These are phyloP conservation scores for Tylochromis polylepis DNA, from an alignment of 2,113 vertebrate genomes.

Conservation along the genomic window DNA sequence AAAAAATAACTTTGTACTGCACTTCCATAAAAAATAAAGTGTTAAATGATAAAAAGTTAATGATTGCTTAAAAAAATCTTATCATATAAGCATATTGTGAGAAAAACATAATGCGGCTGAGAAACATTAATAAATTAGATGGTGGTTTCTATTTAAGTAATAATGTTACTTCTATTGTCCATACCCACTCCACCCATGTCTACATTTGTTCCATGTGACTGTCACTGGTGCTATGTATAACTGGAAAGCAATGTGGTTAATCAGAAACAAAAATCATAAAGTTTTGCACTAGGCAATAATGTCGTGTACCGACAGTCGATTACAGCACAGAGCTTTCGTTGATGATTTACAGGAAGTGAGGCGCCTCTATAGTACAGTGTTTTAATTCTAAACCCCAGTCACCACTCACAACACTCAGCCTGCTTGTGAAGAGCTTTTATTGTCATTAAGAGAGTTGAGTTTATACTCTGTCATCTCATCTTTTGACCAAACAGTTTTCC, in stretches of 20 bases:
- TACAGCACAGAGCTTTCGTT: fast-evolving
- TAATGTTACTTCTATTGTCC: background rate
- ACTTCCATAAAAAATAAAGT: background rate
- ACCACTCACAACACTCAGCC: background rate
- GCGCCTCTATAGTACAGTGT: fast-evolving
- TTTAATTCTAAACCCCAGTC: fast-evolving
- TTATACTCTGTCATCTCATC: background rate
- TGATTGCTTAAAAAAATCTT: fast-evolving
- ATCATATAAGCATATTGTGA: background rate
- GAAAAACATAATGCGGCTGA: background rate
- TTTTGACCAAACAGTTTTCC: background rate
- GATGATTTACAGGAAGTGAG: background rate
- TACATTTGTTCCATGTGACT: background rate
- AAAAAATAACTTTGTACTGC: background rate
- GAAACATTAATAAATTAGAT: background rate
- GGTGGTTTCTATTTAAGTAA: background rate
- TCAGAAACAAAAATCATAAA: background rate
- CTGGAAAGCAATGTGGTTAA: background rate
- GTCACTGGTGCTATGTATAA: fast-evolving
- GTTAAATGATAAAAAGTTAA: fast-evolving
- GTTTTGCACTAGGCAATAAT: background rate
- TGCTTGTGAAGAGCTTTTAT: background rate
- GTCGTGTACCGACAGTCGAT: background rate
- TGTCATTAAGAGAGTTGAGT: fast-evolving
- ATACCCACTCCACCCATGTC: background rate